Base-by-base conservation (phyloP, 2,888 invertebrate genomes). In the Trissolcus japonicus region DNA sequence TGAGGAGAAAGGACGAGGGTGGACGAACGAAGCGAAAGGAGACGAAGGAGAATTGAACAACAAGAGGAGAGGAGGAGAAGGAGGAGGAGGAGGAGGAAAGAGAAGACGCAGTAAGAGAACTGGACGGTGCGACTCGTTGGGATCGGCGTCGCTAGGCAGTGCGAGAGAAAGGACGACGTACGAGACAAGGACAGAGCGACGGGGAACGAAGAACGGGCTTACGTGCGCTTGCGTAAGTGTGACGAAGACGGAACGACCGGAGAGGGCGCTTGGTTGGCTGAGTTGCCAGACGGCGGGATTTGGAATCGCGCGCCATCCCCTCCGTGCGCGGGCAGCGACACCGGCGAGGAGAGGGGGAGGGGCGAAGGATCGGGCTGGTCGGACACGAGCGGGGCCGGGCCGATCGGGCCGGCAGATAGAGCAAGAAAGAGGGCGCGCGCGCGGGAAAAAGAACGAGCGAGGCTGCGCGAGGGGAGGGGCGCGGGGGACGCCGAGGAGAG, bases 41-140 rank as follows among this genome's bases (percentile, higher is more conserved):
- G 55, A 65, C 41, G 65, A 56, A 14, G 40, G 21, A 56, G 54
- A 57, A 50, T 53, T 21, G 46, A 46, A 16, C n/a, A 46, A 16
- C 46, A 16, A 46, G 16, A 16, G 16, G 46, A 46, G 46, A 4
- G 4, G 51, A 50, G 48, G 84, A n/a, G n/a, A n/a, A 79, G 84
- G 84, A 83, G 84, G 84, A 85, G 83, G 79, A 75, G 75, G 81
- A 21, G 25, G 56, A 35, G 63, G 46, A 46, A 57, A 46, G 63
- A 61, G 61, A 61, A 55, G 69, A 61, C 21, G 25, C 62, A 48
- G 48, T 53, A 63, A 66, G 60, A 51, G 66, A 40, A 57, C 53
- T 14, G 57, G 46, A 57, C 61, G 41, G 13, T 21, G 67, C 48
- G 46, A 40, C 48, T 35, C 50, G 51, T 21, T 48, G 35, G 25